These are phyloP conservation scores for Agrochola lota DNA, from an alignment of 2,888 invertebrate species.

Conservation along the genomic window DNA sequence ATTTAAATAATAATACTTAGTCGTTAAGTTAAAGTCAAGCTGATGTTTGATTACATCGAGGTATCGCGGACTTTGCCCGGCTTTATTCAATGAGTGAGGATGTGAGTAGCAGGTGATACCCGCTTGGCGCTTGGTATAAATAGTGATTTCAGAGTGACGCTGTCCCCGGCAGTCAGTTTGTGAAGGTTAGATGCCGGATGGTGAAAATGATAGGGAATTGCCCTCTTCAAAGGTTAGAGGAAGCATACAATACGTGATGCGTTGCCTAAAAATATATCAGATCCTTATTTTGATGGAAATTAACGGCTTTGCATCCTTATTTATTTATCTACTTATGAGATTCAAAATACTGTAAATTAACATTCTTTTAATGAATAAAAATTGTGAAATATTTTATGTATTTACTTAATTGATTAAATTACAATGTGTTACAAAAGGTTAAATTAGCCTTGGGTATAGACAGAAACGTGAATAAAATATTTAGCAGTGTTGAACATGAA, in stretches of 20 bases:
- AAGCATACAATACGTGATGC: slow-evolving; percentile 33
- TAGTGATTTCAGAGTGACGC: slow-evolving; percentile 30
- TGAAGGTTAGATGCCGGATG: slow-evolving; percentile 46
- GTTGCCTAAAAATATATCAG: slow-evolving; percentile 21
- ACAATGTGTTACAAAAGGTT: slow-evolving; percentile 11
- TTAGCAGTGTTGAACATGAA: slow-evolving; percentile 12
- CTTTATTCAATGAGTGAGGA: slow-evolving; percentile 26
- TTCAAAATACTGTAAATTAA: background rate
- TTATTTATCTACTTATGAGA: background rate
- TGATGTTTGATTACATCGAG: slow-evolving; percentile 10
- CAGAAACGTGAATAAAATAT: slow-evolving; percentile 27
- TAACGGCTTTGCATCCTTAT: slow-evolving; percentile 8
- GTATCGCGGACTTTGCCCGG: slow-evolving; percentile 52
- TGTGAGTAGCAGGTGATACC: slow-evolving; percentile 44
- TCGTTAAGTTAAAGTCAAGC: slow-evolving; percentile 23
- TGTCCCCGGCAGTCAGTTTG: slow-evolving; percentile 19
- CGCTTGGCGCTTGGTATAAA: slow-evolving; percentile 39
- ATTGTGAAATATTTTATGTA: slow-evolving; percentile 4
- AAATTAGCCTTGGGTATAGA: slow-evolving; percentile 22
- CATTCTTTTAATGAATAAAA: background rate
- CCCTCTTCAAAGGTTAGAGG: slow-evolving; percentile 49
- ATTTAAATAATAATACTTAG: slow-evolving; percentile 4
- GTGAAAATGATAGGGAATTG: slow-evolving; percentile 44
- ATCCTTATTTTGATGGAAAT: slow-evolving; percentile 29
- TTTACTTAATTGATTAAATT: slow-evolving; percentile 2